Evolutionary conservation across 2,113 vertebrate genomes (phyloP), one percentile per base, ranked within the genome.

Genomic region (Daubentonia madagascariensis): DNA sequence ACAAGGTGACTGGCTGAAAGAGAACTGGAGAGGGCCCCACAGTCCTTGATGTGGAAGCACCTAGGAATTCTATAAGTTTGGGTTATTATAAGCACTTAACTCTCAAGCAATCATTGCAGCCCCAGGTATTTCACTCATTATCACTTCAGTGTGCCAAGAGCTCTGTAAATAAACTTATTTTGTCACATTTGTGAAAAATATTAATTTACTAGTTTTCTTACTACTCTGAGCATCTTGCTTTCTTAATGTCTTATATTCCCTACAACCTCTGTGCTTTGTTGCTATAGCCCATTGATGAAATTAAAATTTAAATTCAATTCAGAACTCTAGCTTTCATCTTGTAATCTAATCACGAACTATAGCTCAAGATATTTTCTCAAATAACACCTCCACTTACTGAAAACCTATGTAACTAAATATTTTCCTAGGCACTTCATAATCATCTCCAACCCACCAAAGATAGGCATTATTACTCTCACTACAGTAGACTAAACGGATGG

Each of bases 261-360:
- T 30, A 18, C 0, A 63, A 94, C 14, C 18, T 48, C 25, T 40
- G 2, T 48, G 48, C n/a, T 90, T 93, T 85, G 43, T 8, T 37
- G 7, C 68, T 85, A 32, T 32, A 72, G 5, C 1, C 50, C 61
- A 16, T 0, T 63, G 32, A 96, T 76, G 17, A 92, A 96, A 97
- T 73, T 70, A 12, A 85, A 91, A 50, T 91, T 93, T 28, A 85
- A 79, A 75, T 68, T 92, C 59, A 80, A 50, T 52, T 93, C 48
- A 83, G 63, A 92, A 81, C 28, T 35, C 13, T 28, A 97, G 32
- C 11, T 95, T 43, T 96, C 79, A 90, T 52, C 28, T 72, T 94
- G 45, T 92, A 92, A 94, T 72, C 68, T 75, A 91, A 91, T 85
- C 67, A 83, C 54, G 6, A 85, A 7, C 61, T 68, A 50, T 4